Evolutionary conservation across 2,797 vertebrate genomes (phyloP), one percentile per base, ranked within the genome.

Genomic region (Hipposideros larvatus): DNA sequence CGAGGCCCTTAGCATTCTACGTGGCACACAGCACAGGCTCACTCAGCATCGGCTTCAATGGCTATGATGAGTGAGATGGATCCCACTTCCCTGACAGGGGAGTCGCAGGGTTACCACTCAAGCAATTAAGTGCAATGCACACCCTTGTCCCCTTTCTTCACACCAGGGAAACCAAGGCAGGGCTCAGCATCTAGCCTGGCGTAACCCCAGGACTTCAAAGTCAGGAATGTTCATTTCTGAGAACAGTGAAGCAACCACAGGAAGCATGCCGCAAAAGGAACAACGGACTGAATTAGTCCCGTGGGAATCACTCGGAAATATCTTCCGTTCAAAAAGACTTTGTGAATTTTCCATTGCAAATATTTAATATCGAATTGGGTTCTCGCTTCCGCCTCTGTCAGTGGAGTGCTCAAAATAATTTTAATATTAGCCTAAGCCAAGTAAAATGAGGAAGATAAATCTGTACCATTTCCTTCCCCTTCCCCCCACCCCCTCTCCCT

Each of bases 311-410:
- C 95, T 96, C 80, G 83, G 97, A 97, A 97, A 94, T 95, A 91
- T 97, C 97, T 97, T 97, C 97, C 90, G 96, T 96, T 97, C 96
- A 97, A 71, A 96, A 84, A 96, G 97, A 97, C 95, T 95, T 80
- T 95, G 97, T 92, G 94, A 97, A 97, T 97, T 98, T 97, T 97
- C 97, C 97, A 97, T 87, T 96, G 97, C 97, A 97, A 97, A 97
- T 97, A 93, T 97, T 97, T 98, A 97, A 97, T 96, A 97, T 94
- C 34, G 0, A 95, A 97, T 74, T 79, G 95, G 96, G 88, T 79
- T 96, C 87, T 85, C 93, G 95, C 95, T 97, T 96, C 96, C 89
- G 90, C 96, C 74, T 95, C 90, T 96, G 96, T 95, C 94, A 94
- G 96, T 82, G 66, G 94, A 96, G 87, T 82, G 92, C 97, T 98